phyloP scores from a whole-genome alignment of 2,797 vertebrate genomes.

The Chromobotia macracanthus region DNA sequence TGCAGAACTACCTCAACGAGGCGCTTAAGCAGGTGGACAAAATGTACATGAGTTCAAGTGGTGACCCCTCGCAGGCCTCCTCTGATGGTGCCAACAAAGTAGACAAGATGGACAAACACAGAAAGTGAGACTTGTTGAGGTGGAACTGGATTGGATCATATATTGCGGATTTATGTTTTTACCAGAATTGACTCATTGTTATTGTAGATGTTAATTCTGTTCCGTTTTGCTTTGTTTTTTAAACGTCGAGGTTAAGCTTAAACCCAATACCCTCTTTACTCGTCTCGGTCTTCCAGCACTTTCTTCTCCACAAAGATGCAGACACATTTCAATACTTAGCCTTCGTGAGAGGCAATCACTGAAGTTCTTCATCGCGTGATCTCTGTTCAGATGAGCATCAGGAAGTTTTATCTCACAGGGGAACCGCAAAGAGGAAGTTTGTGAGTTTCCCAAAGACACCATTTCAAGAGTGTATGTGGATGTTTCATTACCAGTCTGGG shows the following conservation, averaged over 20 bases:
- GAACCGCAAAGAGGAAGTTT: slow-evolving; percentile 51
- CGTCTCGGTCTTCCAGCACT: slow-evolving; percentile 37
- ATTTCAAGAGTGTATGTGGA: slow-evolving; percentile 79
- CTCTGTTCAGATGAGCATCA: slow-evolving; percentile 54
- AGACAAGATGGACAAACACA: slow-evolving; percentile 98
- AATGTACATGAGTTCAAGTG: slow-evolving; percentile 90
- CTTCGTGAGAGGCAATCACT: slow-evolving; percentile 36
- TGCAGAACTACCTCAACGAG: slow-evolving; percentile 99
- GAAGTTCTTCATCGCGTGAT: slow-evolving; percentile 24
- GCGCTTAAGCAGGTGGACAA: slow-evolving; percentile 95
- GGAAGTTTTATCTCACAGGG: slow-evolving; percentile 61
- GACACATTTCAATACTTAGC: slow-evolving; percentile 50
- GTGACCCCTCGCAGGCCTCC: slow-evolving; percentile 84
- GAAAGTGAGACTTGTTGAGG: slow-evolving; percentile 80
- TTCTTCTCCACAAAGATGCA: slow-evolving; percentile 53
- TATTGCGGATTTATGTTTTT: slow-evolving; percentile 22
- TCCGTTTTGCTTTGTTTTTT: slow-evolving; percentile 22
- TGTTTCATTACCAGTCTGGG: slow-evolving; percentile 62
- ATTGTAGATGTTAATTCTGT: slow-evolving; percentile 19
- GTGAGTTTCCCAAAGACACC: slow-evolving; percentile 70
- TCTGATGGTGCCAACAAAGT: slow-evolving; percentile 87
- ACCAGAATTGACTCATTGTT: slow-evolving; percentile 30
- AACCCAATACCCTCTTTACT: slow-evolving; percentile 21
- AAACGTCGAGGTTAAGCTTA: slow-evolving; percentile 20
- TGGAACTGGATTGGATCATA: slow-evolving; percentile 57